Percentiles rank a stretch among this genome's conserved stretches.
phyloP scores from a whole-genome alignment of 2,797 vertebrate species.

The Muraenolepis orangiensis region DNA sequence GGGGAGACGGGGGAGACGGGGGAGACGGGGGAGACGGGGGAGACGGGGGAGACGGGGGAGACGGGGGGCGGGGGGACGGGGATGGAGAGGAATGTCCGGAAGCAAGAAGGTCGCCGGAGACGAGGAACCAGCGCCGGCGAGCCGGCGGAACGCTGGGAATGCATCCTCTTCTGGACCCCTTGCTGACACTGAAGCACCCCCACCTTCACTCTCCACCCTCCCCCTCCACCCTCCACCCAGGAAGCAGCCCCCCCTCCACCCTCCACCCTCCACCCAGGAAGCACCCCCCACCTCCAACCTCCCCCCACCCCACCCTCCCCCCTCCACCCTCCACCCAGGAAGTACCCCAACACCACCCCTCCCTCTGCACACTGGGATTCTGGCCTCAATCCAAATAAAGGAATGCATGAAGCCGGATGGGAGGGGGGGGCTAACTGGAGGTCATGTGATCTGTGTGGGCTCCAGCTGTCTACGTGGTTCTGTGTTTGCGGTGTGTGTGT shows the following conservation, averaged over 20 bases:
- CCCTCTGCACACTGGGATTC: constrained; percentile 17
- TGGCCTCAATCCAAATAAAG: constrained; percentile 33
- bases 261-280: constrained; percentile 1
- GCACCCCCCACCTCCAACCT: no score
- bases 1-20: constrained; percentile 38
- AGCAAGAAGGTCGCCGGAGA: constrained; percentile 27
- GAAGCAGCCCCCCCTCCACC: constrained; percentile 13
- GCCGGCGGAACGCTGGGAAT: constrained; percentile 46
- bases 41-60: constrained; percentile 41
- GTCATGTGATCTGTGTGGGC: constrained; percentile 12
- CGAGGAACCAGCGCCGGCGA: constrained; percentile 30
- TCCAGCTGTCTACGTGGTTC: no score
- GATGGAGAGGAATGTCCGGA: constrained; percentile 38
- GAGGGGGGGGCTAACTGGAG: constrained; percentile 2
- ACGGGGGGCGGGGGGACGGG: constrained; percentile 30
- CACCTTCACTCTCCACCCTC: constrained; percentile 21
- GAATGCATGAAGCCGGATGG: constrained; percentile 5
- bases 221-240: not conserved
- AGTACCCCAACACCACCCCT: constrained; percentile 1
- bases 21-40: constrained; percentile 31
- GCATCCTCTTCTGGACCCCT: constrained; percentile 25
- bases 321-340: constrained; percentile 3
- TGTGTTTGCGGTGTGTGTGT: not conserved
- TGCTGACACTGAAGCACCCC: constrained; percentile 10
- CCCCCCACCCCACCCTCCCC: constrained; percentile 21